Evolutionary conservation across 2,888 invertebrate genomes (phyloP).

Genomic region (Mimumesa dahlbomi): DNA sequence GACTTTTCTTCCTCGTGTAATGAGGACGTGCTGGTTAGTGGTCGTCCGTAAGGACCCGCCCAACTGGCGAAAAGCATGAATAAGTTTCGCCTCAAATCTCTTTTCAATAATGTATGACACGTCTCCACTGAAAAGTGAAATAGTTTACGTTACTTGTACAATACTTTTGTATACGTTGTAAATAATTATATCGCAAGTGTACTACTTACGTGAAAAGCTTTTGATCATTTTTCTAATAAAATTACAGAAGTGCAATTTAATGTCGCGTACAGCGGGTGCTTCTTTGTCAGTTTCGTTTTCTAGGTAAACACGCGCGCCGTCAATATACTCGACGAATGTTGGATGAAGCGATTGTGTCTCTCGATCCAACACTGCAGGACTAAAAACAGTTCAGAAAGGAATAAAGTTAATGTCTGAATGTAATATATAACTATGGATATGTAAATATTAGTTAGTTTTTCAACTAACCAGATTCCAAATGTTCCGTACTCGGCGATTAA

Average conservation of each 20-base stretch:
- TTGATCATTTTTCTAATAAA: constrained; percentile 96
- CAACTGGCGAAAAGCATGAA: constrained; percentile 96
- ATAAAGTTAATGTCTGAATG: neutral
- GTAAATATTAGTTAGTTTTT: neutral
- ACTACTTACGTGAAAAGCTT: constrained; percentile 91
- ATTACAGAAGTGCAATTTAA: constrained; percentile 95
- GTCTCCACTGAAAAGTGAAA: constrained; percentile 87
- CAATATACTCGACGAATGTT: constrained; percentile 96
- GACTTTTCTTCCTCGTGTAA: constrained; percentile 72
- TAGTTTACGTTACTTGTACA: neutral
- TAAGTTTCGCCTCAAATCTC: constrained; percentile 92
- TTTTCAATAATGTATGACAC: constrained; percentile 91
- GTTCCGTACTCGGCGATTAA: constrained; percentile 95
- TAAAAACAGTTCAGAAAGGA: constrained; percentile 74
- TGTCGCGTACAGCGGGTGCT: constrained; percentile 91
- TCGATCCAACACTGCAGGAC: constrained; percentile 91
- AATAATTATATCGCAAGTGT: neutral
- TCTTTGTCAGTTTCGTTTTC: constrained; percentile 98
- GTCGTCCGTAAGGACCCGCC: constrained; percentile 93
- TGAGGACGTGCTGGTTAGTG: constrained; percentile 80
- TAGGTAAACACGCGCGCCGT: constrained; percentile 94
- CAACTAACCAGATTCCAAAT: constrained; percentile 84
- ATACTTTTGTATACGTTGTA: neutral
- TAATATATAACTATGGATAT: too few species aligned
- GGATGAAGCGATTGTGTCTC: constrained; percentile 92